These are phyloP conservation scores for Arenaria interpres DNA, from an alignment of 2,113 vertebrate genomes.

Conservation along the genomic window DNA sequence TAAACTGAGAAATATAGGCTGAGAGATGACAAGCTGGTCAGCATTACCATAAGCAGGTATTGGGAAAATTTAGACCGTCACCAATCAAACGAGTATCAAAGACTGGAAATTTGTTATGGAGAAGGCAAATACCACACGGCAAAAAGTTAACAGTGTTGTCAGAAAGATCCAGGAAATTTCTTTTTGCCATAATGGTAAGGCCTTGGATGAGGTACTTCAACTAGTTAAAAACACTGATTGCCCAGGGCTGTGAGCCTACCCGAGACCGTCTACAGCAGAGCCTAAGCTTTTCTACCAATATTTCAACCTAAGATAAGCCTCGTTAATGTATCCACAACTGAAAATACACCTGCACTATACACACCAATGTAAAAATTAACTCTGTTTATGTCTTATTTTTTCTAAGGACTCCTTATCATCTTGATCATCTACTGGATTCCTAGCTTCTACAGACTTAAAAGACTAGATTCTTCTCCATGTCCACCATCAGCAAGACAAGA, in stretches of 20 bases:
- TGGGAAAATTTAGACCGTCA: background rate
- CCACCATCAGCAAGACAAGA: background rate
- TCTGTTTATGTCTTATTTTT: background rate
- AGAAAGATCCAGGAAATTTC: background rate
- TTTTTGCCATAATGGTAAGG: background rate
- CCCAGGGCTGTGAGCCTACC: background rate
- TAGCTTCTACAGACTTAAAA: background rate
- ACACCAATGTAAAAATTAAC: background rate
- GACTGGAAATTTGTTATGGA: background rate
- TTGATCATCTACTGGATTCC: background rate
- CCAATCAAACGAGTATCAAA: background rate
- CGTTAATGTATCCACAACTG: background rate
- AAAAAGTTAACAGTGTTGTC: background rate
- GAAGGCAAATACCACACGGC: background rate
- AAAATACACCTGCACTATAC: background rate
- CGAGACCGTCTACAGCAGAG: background rate
- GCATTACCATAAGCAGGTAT: background rate
- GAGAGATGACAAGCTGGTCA: background rate
- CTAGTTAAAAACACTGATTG: background rate
- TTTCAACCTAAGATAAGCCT: background rate
- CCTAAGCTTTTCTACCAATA: background rate
- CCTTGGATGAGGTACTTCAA: background rate
- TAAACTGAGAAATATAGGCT: background rate
- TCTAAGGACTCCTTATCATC: background rate
- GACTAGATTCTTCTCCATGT: background rate